A percentile compares a stretch with the other conserved stretches of the same genome.
Evolutionary conservation across 2,888 invertebrate genomes (phyloP).

Genomic region (Anthophora plumipes): DNA sequence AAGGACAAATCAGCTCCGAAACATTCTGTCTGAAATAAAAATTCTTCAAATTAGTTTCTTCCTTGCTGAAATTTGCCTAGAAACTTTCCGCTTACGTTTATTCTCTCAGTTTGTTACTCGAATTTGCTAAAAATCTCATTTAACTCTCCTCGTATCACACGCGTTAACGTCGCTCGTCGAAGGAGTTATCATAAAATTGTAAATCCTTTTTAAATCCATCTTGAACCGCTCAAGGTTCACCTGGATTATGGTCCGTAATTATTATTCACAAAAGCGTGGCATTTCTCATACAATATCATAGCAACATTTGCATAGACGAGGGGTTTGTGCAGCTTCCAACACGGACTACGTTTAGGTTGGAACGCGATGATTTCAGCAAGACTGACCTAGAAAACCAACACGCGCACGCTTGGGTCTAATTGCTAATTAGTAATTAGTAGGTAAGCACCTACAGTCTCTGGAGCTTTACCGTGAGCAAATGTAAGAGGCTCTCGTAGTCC

Average conservation of each 20-base stretch:
- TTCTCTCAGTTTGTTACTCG: constrained; percentile 16
- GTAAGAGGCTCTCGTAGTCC: background rate
- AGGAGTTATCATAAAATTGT: background rate
- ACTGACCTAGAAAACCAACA: constrained; percentile 73
- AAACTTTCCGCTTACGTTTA: constrained; percentile 8
- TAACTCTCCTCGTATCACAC: background rate
- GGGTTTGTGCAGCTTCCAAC: constrained; percentile 45
- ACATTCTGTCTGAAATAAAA: constrained; percentile 13
- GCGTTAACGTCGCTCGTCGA: background rate
- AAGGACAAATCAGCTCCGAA: constrained; percentile 14
- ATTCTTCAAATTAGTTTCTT: background rate
- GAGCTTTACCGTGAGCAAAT: constrained; percentile 13
- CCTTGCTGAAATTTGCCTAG: background rate
- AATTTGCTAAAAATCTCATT: background rate
- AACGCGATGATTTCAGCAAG: constrained; percentile 68
- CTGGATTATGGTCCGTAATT: constrained; percentile 6
- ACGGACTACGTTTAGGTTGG: constrained; percentile 69
- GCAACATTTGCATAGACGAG: constrained; percentile 12
- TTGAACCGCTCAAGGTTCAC: too few relatives aligned
- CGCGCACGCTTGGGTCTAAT: constrained; percentile 66
- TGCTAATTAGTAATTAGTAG: constrained; percentile 79
- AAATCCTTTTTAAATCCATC: too few relatives aligned
- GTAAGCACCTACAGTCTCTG: constrained; percentile 45
- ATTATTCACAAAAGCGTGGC: constrained; percentile 46
- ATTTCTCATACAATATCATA: constrained; percentile 9